These are phyloP conservation scores for Pampus argenteus DNA, from an alignment of 2,797 vertebrate genomes.

Conservation along the genomic window DNA sequence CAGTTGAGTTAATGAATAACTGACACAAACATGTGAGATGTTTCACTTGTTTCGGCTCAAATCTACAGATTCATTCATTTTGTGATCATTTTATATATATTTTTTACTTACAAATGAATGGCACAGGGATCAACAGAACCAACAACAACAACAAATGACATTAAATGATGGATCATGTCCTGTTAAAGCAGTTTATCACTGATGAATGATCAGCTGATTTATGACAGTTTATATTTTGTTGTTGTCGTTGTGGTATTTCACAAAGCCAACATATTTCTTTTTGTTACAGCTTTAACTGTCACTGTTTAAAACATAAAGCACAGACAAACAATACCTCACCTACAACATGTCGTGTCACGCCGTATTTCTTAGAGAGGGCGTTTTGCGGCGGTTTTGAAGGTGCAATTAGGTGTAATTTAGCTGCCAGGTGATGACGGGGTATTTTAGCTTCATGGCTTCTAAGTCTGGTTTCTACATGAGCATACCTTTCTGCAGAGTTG, in stretches of 20 bases:
- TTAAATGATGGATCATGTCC: background rate
- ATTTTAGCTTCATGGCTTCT: constrained; percentile 37
- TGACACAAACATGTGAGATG: background rate
- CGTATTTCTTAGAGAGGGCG: constrained; percentile 51
- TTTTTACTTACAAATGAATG: no score
- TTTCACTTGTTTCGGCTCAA: background rate
- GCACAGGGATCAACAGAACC: background rate
- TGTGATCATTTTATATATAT: background rate
- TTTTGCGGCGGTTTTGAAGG: constrained; percentile 66
- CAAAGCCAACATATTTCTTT: constrained; percentile 57
- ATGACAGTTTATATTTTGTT: constrained; percentile 25
- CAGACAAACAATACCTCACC: constrained; percentile 56
- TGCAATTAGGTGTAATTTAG: constrained; percentile 76
- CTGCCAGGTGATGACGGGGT: constrained; percentile 64
- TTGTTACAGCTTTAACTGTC: constrained; percentile 53
- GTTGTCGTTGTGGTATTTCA: constrained; percentile 37
- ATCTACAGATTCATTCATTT: background rate
- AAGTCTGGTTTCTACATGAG: constrained; percentile 66
- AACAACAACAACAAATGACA: background rate
- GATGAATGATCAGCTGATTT: constrained; percentile 47
- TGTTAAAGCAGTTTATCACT: constrained; percentile 4
- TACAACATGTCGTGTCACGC: constrained; percentile 74
- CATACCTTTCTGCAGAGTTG: constrained; percentile 18
- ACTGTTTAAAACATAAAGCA: constrained; percentile 50
- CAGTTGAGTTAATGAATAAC: constrained; percentile 40